Evolutionary conservation across 1,140 invertebrate species (phyloP).

Genomic region (Pinna nobilis): DNA sequence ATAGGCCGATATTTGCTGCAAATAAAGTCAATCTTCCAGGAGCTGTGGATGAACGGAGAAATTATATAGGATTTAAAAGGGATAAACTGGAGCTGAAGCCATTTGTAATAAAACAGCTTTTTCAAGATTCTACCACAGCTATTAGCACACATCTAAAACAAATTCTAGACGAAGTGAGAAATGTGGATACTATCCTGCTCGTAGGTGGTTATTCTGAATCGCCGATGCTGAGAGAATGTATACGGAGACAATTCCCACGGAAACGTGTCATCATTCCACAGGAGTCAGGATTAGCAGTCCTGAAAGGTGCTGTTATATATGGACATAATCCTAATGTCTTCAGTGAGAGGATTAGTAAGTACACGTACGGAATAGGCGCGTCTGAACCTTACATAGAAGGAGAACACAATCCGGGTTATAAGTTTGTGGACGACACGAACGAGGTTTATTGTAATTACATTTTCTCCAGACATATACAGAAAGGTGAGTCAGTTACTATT

Average conservation of each 20-base stretch:
- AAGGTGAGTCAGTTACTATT: slow-evolving; percentile 31
- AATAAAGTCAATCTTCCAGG: neutral
- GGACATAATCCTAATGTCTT: slow-evolving; percentile 46
- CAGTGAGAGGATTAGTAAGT: slow-evolving; percentile 31
- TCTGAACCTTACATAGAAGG: slow-evolving; percentile 22
- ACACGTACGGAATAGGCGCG: slow-evolving; percentile 46
- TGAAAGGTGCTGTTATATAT: slow-evolving; percentile 55
- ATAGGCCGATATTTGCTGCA: too few species aligned
- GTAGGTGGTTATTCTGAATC: slow-evolving; percentile 52
- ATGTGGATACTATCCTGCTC: slow-evolving; percentile 40
- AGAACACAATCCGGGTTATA: slow-evolving; percentile 20
- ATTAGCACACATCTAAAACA: slow-evolving; percentile 31
- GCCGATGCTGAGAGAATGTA: slow-evolving; percentile 21
- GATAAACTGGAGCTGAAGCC: slow-evolving; percentile 46
- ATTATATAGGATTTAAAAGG: slow-evolving; percentile 30
- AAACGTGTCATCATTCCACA: slow-evolving; percentile 40
- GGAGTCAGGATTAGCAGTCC: slow-evolving; percentile 40
- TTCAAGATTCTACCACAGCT: slow-evolving; percentile 22
- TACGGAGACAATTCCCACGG: slow-evolving; percentile 27
- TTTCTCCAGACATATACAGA: slow-evolving; percentile 44
- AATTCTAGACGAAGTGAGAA: slow-evolving; percentile 19
- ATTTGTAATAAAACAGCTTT: slow-evolving; percentile 35
- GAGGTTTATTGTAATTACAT: slow-evolving; percentile 31
- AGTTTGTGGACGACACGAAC: slow-evolving; percentile 2
- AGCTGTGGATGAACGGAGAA: slow-evolving; percentile 4